Evolutionary conservation across 64 coral and sea anemone species (phyloP).

Genomic region (Pocillopora verrucosa): DNA sequence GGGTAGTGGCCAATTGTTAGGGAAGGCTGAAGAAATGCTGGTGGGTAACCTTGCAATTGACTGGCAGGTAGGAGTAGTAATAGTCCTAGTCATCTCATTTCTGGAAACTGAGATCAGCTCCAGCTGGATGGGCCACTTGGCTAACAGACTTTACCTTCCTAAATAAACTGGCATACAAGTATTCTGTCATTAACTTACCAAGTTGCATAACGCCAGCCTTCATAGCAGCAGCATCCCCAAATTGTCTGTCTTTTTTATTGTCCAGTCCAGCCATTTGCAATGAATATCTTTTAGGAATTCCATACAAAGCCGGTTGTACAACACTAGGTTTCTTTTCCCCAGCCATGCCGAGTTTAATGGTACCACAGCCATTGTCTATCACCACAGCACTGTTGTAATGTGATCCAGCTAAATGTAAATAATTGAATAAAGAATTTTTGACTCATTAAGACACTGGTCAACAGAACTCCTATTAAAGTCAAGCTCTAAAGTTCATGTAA

Average conservation of each 20-base stretch:
- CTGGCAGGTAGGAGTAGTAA: no score
- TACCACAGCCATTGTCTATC: conserved; percentile 88
- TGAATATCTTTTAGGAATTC: conserved; percentile 84
- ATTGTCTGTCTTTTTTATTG: conserved; percentile 51
- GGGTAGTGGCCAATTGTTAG: no score
- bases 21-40: no score
- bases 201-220: conserved; percentile 92
- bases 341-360: conserved; percentile 85
- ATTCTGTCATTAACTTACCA: conserved; percentile 38
- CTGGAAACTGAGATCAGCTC: no score
- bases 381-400: conserved; percentile 81
- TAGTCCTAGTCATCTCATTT: no score
- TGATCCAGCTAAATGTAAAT: conserved; percentile 65
- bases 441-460: background rate
- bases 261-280: conserved; percentile 89
- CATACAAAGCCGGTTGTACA: conserved; percentile 72
- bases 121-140: no score
- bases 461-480: no score
- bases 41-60: no score
- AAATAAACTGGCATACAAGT: no score
- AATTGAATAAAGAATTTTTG: background rate
- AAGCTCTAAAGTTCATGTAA: background rate
- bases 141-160: no score
- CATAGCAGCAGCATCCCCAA: conserved; percentile 56
- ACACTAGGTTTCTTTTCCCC: conserved; percentile 62